phyloP scores from a whole-genome alignment of 2,888 invertebrate genomes.

The Caradrina kadenii region DNA sequence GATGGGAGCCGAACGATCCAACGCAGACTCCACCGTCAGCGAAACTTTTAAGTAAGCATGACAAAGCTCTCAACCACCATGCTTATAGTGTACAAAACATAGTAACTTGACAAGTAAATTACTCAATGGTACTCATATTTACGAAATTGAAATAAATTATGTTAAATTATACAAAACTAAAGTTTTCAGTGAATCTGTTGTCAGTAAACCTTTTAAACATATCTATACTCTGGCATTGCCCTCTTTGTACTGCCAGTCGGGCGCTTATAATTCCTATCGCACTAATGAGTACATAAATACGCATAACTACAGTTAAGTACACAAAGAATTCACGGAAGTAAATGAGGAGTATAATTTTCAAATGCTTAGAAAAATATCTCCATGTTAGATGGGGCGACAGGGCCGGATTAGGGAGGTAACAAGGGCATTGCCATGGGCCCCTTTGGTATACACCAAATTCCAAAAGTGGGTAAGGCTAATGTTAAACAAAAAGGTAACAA shows the following conservation, averaged over 20 bases:
- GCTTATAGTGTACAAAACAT: too few relatives aligned
- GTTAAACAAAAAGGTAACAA: too few relatives aligned
- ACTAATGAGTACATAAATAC: constrained; percentile 44
- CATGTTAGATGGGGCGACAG: constrained; percentile 13
- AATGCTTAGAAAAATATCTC: constrained; percentile 47
- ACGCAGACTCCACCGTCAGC: too few relatives aligned
- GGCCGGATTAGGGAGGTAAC: constrained; percentile 1
- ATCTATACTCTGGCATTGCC: background rate
- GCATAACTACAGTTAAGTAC: constrained; percentile 43
- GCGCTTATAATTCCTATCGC: constrained; percentile 49
- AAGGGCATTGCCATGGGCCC: background rate
- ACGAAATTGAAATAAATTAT: too few relatives aligned
- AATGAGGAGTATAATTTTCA: constrained; percentile 34
- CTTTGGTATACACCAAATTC: background rate
- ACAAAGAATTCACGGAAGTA: constrained; percentile 55
- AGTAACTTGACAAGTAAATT: too few relatives aligned
- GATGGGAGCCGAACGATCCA: too few relatives aligned
- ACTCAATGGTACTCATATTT: too few relatives aligned
- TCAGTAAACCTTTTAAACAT: constrained; percentile 8
- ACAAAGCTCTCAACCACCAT: too few relatives aligned
- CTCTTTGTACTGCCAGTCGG: constrained; percentile 43
- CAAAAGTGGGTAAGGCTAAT: too few relatives aligned
- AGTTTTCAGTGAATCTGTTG: too few relatives aligned
- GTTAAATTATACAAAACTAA: too few relatives aligned
- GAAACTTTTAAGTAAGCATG: too few relatives aligned